These are phyloP conservation scores for Eupithecia tripunctaria DNA, from an alignment of 2,888 invertebrate species.

Conservation along the genomic window DNA sequence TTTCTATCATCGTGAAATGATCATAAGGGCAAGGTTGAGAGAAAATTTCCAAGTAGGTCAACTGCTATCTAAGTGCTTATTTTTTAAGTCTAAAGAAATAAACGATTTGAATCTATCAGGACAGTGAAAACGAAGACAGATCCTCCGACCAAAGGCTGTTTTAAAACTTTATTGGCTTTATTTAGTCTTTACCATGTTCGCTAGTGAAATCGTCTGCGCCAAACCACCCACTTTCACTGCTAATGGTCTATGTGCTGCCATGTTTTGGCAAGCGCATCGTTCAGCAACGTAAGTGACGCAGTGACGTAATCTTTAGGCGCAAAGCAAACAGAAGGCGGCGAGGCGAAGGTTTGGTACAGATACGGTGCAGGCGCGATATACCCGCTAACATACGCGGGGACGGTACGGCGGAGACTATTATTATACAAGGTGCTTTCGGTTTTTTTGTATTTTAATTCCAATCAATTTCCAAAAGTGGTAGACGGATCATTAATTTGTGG, in stretches of 20 bases:
- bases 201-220: neutral
- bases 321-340: no score
- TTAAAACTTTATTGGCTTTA: neutral
- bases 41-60: neutral
- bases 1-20: neutral
- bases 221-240: neutral
- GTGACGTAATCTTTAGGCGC: constrained; percentile 1
- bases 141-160: neutral
- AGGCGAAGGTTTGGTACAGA: no score
- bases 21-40: neutral
- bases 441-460: no score
- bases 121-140: neutral
- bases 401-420: no score
- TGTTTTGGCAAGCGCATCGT: neutral
- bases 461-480: no score
- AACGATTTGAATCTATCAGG: no score
- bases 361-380: no score
- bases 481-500: no score
- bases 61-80: no score
- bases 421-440: no score
- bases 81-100: no score
- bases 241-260: neutral
- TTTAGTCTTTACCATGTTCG: neutral
- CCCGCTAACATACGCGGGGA: no score
- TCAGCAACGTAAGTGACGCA: neutral